phyloP scores from a whole-genome alignment of 2,888 invertebrate genomes.

The Tubiluchus corallicola region DNA sequence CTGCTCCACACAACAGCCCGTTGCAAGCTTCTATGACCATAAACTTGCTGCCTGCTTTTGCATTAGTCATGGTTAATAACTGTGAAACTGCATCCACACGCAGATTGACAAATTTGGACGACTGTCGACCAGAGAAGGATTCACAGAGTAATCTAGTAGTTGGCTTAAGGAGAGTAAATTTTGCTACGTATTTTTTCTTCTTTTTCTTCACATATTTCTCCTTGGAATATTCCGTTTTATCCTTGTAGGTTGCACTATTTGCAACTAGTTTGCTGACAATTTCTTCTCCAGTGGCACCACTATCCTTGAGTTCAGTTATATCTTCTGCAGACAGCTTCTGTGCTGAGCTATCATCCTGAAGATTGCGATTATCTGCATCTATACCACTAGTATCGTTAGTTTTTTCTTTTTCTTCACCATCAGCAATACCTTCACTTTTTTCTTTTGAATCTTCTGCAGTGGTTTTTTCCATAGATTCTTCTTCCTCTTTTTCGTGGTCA shows the following conservation, averaged over 20 bases:
- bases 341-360: conserved; percentile 22
- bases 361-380: conserved; percentile 22
- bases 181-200: conserved; percentile 75
- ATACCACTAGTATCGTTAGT: neutral
- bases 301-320: conserved; percentile 24
- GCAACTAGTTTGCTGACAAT: conserved; percentile 70
- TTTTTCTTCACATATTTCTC: conserved; percentile 87
- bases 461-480: neutral
- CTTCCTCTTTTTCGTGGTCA: conserved; percentile 11
- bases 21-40: conserved; percentile 70
- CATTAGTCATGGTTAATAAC: conserved; percentile 58
- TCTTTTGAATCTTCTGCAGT: neutral
- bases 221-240: conserved; percentile 68
- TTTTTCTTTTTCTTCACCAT: neutral
- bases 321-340: conserved; percentile 26
- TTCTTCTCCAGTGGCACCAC: conserved; percentile 33
- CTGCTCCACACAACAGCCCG: conserved; percentile 61
- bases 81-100: conserved; percentile 75
- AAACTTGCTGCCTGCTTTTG: conserved; percentile 40
- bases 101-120: conserved; percentile 40
- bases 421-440: neutral
- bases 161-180: conserved; percentile 54
- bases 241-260: conserved; percentile 70
- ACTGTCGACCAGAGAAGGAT: conserved; percentile 61
- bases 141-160: conserved; percentile 61